Evolutionary conservation across 2,113 vertebrate genomes (phyloP).

Genomic region (Psophia crepitans): DNA sequence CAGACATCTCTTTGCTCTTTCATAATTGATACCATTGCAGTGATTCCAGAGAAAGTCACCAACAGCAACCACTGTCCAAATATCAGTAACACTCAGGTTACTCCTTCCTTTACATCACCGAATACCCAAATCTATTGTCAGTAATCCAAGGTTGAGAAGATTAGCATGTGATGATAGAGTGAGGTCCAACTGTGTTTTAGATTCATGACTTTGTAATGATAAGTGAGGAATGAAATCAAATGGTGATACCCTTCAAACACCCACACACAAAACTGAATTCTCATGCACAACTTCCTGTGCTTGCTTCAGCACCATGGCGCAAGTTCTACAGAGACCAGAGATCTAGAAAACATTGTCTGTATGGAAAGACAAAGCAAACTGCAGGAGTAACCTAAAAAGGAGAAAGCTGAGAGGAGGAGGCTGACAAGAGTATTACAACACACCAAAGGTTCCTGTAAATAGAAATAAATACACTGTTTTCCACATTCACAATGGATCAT

Average conservation of each 20-base stretch:
- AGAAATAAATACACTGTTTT: not conserved
- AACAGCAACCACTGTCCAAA: not conserved
- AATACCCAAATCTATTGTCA: not conserved
- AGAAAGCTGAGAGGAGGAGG: not conserved
- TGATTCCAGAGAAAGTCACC: not conserved
- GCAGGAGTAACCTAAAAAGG: not conserved
- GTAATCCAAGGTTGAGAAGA: not conserved
- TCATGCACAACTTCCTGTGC: not conserved
- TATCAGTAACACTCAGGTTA: not conserved
- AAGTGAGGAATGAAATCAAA: not conserved
- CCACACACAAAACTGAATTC: not conserved
- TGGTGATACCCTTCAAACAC: not conserved
- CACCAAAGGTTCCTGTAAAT: not conserved
- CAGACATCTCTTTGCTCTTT: not conserved
- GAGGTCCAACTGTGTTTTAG: not conserved
- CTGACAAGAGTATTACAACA: not conserved
- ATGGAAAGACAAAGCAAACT: not conserved
- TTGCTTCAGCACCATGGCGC: not conserved
- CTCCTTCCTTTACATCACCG: not conserved
- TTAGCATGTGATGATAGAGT: not conserved
- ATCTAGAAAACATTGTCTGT: not conserved
- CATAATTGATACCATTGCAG: not conserved
- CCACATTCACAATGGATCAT: not conserved
- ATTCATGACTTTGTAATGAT: not conserved
- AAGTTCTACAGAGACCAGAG: not conserved